Conservation (phyloP, 2,888 invertebrate genomes). For the Drosophila borborema region DNA sequence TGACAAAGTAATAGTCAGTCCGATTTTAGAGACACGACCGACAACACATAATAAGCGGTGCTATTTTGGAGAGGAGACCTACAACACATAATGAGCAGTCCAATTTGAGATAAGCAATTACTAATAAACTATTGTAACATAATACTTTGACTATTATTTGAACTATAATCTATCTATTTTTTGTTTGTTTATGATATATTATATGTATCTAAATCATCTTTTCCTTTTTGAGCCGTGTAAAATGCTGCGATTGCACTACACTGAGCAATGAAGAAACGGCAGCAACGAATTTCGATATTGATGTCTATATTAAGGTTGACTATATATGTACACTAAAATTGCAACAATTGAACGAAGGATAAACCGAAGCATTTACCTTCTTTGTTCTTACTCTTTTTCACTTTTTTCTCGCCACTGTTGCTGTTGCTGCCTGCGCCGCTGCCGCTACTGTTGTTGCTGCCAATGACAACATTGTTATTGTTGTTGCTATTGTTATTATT, state of each 20-base stretch:
- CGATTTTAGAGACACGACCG: too few species aligned
- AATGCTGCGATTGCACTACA: conserved; percentile 16
- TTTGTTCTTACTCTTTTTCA: conserved; percentile 85
- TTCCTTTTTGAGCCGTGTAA: too few species aligned
- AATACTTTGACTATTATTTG: too few species aligned
- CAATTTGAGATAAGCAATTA: too few species aligned
- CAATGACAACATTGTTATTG: conserved; percentile 46
- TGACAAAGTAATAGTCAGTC: too few species aligned
- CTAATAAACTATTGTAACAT: too few species aligned
- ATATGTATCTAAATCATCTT: too few species aligned
- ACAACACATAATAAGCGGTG: too few species aligned
- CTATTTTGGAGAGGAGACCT: too few species aligned
- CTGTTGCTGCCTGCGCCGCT: conserved; percentile 74
- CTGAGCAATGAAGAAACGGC: conserved; percentile 44
- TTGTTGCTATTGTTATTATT: conserved; percentile 43
- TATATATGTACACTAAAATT: conserved; percentile 69
- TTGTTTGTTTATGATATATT: too few species aligned
- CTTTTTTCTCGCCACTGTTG: conserved; percentile 84
- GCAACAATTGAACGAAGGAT: conserved; percentile 76
- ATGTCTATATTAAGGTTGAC: background rate
- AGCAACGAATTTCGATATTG: conserved; percentile 6
- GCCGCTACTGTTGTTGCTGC: conserved; percentile 64
- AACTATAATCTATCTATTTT: too few species aligned
- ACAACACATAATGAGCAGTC: too few species aligned
- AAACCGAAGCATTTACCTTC: conserved; percentile 85